Percentiles rank a stretch among this genome's conserved stretches.
Conservation (phyloP, 2,888 invertebrate species). For the Ennomos quercinarius region DNA sequence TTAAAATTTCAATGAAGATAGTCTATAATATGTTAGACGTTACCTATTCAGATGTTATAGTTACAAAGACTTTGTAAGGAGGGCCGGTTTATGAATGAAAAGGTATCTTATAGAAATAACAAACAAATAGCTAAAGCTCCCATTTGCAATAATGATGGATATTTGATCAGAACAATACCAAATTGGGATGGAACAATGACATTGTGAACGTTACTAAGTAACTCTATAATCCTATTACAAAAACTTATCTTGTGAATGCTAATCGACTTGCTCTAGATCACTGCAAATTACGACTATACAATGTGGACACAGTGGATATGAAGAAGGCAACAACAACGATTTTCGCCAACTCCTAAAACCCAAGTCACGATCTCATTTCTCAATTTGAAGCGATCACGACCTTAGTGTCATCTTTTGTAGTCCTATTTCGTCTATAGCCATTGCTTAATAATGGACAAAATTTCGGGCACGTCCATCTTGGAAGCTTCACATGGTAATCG, state of each 20-base stretch:
- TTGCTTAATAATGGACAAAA: constrained; percentile 46
- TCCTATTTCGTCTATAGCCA: constrained; percentile 45
- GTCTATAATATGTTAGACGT: too few species aligned
- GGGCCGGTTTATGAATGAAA: too few species aligned
- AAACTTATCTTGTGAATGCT: constrained; percentile 18
- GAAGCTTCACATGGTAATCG: constrained; percentile 46
- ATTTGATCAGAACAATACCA: too few species aligned
- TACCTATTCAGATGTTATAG: too few species aligned
- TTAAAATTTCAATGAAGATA: too few species aligned
- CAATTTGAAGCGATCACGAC: constrained; percentile 49
- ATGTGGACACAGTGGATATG: constrained; percentile 12
- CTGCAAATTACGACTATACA: constrained; percentile 23
- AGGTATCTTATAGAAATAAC: too few species aligned
- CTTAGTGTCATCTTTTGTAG: constrained; percentile 54
- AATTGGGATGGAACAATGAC: too few species aligned
- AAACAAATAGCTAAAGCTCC: too few species aligned
- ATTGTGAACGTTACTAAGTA: neutral
- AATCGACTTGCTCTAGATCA: constrained; percentile 20
- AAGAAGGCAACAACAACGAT: constrained; percentile 19
- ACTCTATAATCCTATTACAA: constrained; percentile 6
- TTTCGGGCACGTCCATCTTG: constrained; percentile 52
- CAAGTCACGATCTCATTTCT: constrained; percentile 49
- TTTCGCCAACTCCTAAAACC: constrained; percentile 26
- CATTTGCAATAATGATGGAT: too few species aligned
- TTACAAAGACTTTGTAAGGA: too few species aligned